These are phyloP conservation scores for Dexiosoma caninum DNA, from an alignment of 2,888 invertebrate genomes.

Conservation along the genomic window DNA sequence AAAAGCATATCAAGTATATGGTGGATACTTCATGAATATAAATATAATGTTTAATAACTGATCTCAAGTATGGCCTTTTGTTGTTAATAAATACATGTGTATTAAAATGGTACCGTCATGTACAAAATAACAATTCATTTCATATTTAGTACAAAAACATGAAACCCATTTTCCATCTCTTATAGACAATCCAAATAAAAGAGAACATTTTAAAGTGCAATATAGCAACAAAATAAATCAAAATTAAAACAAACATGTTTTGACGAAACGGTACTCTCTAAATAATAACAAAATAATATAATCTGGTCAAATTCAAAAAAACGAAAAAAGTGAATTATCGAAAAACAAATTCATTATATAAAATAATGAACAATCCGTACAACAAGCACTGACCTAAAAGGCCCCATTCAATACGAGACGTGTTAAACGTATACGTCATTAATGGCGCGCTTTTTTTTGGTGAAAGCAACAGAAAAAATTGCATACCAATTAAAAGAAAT, in stretches of 20 bases:
- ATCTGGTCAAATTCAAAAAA: neutral
- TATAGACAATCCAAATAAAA: slow-evolving; percentile 20
- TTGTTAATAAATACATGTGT: too few species aligned
- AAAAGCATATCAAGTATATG: too few species aligned
- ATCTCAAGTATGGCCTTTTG: too few species aligned
- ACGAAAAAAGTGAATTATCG: neutral
- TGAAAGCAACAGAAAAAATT: slow-evolving; percentile 14
- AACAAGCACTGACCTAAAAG: slow-evolving; percentile 1
- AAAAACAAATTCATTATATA: slow-evolving; percentile 2
- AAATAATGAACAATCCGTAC: neutral
- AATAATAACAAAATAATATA: slow-evolving; percentile 29
- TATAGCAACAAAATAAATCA: slow-evolving; percentile 54
- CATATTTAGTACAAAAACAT: too few species aligned
- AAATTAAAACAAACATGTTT: slow-evolving; percentile 68
- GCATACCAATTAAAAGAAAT: neutral
- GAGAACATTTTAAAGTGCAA: slow-evolving; percentile 68
- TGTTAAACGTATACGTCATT: slow-evolving; percentile 72
- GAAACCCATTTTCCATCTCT: too few species aligned
- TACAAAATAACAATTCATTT: too few species aligned
- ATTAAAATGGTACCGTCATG: too few species aligned
- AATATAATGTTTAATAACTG: too few species aligned
- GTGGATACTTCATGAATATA: too few species aligned
- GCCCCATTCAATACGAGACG: slow-evolving; percentile 33
- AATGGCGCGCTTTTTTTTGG: slow-evolving; percentile 74
- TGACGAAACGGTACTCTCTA: slow-evolving; percentile 74